These are phyloP conservation scores for Colletes collaris DNA, from an alignment of 2,888 invertebrate species.

Conservation along the genomic window DNA sequence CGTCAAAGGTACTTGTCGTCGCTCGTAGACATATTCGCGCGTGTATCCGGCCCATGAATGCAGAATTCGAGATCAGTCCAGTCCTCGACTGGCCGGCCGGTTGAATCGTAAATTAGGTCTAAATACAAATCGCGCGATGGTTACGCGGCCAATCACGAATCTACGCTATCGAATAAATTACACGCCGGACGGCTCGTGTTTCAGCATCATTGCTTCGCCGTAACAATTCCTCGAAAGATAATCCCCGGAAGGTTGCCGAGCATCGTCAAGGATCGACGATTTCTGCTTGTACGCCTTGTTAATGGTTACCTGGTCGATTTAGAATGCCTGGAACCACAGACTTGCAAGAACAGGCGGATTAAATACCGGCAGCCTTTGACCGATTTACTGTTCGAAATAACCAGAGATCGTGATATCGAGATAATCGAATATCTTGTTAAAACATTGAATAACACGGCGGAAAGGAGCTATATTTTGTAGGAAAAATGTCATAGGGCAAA, in stretches of 20 bases:
- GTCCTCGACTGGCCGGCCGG: slow-evolving; percentile 14
- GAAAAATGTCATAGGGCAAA: too few relatives aligned
- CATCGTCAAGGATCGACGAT: slow-evolving; percentile 8
- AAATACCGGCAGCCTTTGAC: too few relatives aligned
- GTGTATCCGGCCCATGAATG: slow-evolving; percentile 30
- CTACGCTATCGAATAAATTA: slow-evolving; percentile 48
- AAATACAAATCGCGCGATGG: slow-evolving; percentile 47
- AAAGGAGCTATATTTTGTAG: too few relatives aligned
- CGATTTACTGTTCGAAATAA: too few relatives aligned
- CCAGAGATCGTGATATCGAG: too few relatives aligned
- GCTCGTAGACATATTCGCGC: slow-evolving; percentile 15
- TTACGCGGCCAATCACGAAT: slow-evolving; percentile 35
- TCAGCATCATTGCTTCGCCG: slow-evolving; percentile 31
- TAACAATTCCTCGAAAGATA: slow-evolving; percentile 31
- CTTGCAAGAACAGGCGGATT: too few relatives aligned
- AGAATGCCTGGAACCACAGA: too few relatives aligned
- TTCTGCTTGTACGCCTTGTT: background rate
- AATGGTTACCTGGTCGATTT: too few relatives aligned
- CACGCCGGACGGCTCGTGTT: slow-evolving; percentile 25
- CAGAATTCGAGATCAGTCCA: slow-evolving; percentile 39
- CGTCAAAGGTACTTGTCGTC: slow-evolving; percentile 30
- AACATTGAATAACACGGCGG: too few relatives aligned
- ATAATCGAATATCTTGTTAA: too few relatives aligned
- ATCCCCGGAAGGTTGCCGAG: slow-evolving; percentile 26
- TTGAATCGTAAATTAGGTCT: slow-evolving; percentile 56